These are phyloP conservation scores for Acanthochromis polyacanthus DNA, from an alignment of 2,113 vertebrate species.

Conservation along the genomic window DNA sequence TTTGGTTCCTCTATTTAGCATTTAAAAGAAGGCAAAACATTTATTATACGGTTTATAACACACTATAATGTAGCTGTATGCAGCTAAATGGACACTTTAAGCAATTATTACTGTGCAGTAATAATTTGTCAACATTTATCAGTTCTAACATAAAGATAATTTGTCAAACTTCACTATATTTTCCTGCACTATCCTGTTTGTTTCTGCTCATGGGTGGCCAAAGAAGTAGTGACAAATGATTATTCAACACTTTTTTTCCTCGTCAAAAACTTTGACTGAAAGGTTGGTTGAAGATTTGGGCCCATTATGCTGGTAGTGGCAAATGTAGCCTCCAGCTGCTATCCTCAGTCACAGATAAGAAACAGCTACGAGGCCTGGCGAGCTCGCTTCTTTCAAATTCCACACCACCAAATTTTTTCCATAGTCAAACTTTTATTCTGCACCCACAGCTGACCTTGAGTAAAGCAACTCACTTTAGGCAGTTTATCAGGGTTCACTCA, in stretches of 20 bases:
- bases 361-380: background rate
- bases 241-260: background rate
- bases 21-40: no score
- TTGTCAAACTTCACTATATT: no score
- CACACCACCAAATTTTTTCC: background rate
- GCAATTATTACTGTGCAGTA: no score
- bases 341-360: background rate
- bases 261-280: background rate
- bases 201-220: no score
- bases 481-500: background rate
- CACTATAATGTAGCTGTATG: no score
- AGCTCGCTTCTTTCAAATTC: background rate
- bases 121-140: no score
- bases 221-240: no score
- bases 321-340: background rate
- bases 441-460: background rate
- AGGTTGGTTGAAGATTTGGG: background rate
- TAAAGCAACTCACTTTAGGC: conserved; percentile 1
- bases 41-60: no score
- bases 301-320: background rate
- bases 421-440: background rate
- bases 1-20: no score
- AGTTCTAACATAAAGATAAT: no score
- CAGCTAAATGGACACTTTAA: no score
- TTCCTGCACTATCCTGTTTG: no score